A percentile compares a stretch with the other conserved stretches of the same genome.
Evolutionary conservation across 2,113 vertebrate genomes (phyloP).

Genomic region (Speoplatyrhinus poulsoni): DNA sequence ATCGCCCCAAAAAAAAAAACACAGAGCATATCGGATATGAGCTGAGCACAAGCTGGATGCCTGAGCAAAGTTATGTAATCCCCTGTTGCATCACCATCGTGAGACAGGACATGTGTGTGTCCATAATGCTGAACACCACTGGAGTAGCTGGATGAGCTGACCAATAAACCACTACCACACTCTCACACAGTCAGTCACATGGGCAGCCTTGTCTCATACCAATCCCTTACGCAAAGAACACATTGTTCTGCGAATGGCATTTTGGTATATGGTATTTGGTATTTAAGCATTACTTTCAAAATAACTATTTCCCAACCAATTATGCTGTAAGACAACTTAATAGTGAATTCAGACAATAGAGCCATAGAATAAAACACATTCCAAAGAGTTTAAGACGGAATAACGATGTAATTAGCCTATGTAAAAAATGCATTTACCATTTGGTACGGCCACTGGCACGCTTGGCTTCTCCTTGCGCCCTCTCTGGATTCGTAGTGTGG

Average conservation of each 20-base stretch:
- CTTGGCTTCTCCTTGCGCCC: constrained; percentile 71
- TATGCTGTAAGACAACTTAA: not conserved
- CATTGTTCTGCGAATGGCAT: not conserved
- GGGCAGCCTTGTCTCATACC: constrained; percentile 27
- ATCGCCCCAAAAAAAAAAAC: no score
- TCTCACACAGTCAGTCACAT: constrained; percentile 36
- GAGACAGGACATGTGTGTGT: constrained; percentile 27
- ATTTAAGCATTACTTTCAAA: not conserved
- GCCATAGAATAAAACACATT: not conserved
- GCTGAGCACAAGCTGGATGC: constrained; percentile 7
- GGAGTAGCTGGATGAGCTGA: constrained; percentile 15
- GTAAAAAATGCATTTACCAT: constrained; percentile 75
- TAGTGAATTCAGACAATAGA: not conserved
- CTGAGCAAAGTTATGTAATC: constrained; percentile 49
- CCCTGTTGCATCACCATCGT: constrained; percentile 54
- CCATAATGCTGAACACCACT: constrained; percentile 6
- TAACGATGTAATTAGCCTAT: not conserved
- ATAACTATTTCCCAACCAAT: not conserved
- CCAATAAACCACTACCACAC: constrained; percentile 27
- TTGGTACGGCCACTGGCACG: constrained; percentile 71
- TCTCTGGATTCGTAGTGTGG: constrained; percentile 88
- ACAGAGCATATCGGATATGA: not conserved
- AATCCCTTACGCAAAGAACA: constrained; percentile 24
- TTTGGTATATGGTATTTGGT: not conserved
- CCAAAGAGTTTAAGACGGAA: not conserved